Evolutionary conservation across 1,140 invertebrate genomes (phyloP).

Genomic region (Hycleus phaleratus): DNA sequence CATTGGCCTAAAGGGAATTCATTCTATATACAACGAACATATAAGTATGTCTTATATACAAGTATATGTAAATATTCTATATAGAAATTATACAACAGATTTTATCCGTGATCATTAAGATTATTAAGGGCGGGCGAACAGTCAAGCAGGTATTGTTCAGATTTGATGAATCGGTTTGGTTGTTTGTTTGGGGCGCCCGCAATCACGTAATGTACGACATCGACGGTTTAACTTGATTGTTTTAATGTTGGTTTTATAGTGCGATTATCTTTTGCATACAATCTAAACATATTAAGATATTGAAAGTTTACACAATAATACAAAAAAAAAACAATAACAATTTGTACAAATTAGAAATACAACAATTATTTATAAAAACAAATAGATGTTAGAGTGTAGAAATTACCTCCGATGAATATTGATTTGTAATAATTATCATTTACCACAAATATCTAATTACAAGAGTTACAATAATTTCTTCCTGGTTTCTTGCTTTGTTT

Average conservation of each 20-base stretch:
- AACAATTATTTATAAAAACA: too few relatives aligned
- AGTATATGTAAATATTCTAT: slow-evolving; percentile 3
- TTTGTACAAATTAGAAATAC: too few relatives aligned
- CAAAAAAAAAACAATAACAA: too few relatives aligned
- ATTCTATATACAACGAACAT: slow-evolving; percentile 1
- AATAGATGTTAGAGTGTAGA: too few relatives aligned
- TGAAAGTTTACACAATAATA: slow-evolving; percentile 7
- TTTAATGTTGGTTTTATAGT: slow-evolving; percentile 28
- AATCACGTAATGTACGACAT: slow-evolving; percentile 33
- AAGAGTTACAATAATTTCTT: too few relatives aligned
- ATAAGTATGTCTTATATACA: too few relatives aligned
- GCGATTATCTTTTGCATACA: slow-evolving; percentile 1
- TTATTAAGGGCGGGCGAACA: slow-evolving; percentile 38
- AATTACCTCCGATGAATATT: too few relatives aligned
- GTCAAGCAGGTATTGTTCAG: slow-evolving; percentile 35
- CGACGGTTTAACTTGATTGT: slow-evolving; percentile 25
- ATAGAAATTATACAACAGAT: slow-evolving; percentile 37
- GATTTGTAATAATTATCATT: too few relatives aligned
- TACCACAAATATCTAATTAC: too few relatives aligned
- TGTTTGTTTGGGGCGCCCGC: slow-evolving; percentile 33
- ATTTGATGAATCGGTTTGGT: slow-evolving; percentile 31
- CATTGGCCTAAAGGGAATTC: slow-evolving; percentile 30
- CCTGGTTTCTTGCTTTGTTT: too few relatives aligned
- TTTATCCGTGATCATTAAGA: slow-evolving; percentile 41
- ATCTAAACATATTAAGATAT: slow-evolving; percentile 14